Evolutionary conservation across 2,113 vertebrate species (phyloP), one percentile per base, ranked within the genome.

Genomic region (Mobula hypostoma): DNA sequence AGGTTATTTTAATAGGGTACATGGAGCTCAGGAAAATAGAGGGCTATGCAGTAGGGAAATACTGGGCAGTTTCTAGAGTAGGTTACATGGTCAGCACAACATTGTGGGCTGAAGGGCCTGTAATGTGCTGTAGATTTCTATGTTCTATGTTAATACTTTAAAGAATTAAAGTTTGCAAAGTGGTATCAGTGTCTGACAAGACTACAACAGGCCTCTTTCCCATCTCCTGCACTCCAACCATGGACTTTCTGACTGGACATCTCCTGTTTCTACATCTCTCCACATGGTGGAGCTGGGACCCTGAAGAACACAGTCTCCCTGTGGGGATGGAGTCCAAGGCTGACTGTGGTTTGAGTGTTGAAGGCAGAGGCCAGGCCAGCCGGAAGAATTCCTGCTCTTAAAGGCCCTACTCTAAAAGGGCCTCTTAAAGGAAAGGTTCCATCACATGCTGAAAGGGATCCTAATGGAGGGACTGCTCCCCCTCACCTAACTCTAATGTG

Each of bases 221-320:
- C 40, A 24, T 24, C 80, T 58, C 82, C 19, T 12, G 82, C 29
- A 24, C 24, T 85, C 82, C 27, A 29, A 58, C 21, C 7, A 61
- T 14, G 15, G 36, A 68, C 17, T 90, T 90, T 68, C 14, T 68
- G 14, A 19, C 24, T 2, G n/a, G 61, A 19, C 3, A 17, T 6
- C 11, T 8, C 21, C 9, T 66, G 12, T 19, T 63, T 36, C 61
- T 63, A n/a, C 15, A 66, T 90, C 85, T 66, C 29, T 17, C 85
- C 85, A 90, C 85, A 90, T 7, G 85, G 85, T 90, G 85, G 85
- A 66, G 85, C 85, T 90, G 29, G 66, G 29, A 5, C n/a, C 32
- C 58, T 68, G 29, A 90, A 68, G 12, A 66, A 66, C 14, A 32
- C 15, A 6, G 14, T 32, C 17, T 66, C 48, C 61, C 85, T 15